Base-by-base conservation (phyloP, 2,113 vertebrate genomes). In the Nothocercus nigrocapillus region DNA sequence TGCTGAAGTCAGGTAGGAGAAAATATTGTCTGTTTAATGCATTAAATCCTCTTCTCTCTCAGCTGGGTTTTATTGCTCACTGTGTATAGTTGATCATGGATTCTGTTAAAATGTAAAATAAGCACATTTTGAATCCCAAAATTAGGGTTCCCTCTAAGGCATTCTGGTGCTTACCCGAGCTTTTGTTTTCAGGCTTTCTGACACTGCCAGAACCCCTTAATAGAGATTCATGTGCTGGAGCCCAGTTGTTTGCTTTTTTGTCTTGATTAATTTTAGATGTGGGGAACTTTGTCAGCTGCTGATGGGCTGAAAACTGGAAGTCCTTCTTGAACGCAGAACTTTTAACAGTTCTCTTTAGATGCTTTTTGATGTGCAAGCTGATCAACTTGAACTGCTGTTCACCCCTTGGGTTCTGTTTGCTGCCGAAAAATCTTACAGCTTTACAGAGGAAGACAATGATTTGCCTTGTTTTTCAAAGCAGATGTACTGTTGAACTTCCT, bases 191-290 rank as follows among this genome's bases (percentile, higher is more conserved):
- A 76, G 91, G 51, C 62, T 85, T 88, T 93, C 62, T 95, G 81
- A 64, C 91, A 47, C 77, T 86, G 80, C 75, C 75, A 94, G 73
- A 86, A 84, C 54, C 70, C 51, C 28, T 66, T 88, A 80, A 58
- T 67, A 75, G 47, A 72, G 38, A 45, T 85, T 96, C 51, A 51
- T 45, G 34, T 74, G 67, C 47, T 90, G 53, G 14, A 90, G 82
- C 58, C 92, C 86, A 93, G 77, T 53, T 94, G 10, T 2, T 51
- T 92, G 54, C 19, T 0, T 66, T 93, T 96, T 85, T 81, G 78
- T 54, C 79, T 66, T 92, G 86, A 95, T 95, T 88, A 93, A 84
- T 96, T 96, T 95, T 95, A 56, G 7, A 8, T 92, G 91, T 96
- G 73, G 82, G 89, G 84, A 82, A 68, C 10, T 40, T 67, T 67